These are phyloP conservation scores for Papilio polyxenes DNA, from an alignment of 1,140 invertebrate species.

Conservation along the genomic window DNA sequence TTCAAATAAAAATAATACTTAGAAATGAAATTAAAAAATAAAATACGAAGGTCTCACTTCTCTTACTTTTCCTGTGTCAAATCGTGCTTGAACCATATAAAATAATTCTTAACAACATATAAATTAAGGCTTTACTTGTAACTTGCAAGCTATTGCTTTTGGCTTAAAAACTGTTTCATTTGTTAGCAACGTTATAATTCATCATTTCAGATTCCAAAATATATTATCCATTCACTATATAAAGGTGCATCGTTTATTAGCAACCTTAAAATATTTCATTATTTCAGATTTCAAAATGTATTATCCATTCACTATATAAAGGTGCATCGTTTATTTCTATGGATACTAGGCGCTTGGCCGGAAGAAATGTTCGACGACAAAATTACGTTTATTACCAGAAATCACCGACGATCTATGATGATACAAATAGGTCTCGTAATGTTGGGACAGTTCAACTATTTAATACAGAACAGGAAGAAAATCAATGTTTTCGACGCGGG, in stretches of 20 bases:
- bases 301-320: conserved; percentile 18
- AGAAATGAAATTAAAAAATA: no score
- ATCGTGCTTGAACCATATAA: no score
- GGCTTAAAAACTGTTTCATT: no score
- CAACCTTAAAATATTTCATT: neutral
- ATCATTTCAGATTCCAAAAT: no score
- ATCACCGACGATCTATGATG: neutral
- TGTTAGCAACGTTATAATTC: no score
- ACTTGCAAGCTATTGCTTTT: no score
- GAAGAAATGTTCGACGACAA: conserved; percentile 31
- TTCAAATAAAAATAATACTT: no score
- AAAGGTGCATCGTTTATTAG: conserved; percentile 4
- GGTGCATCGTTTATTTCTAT: neutral
- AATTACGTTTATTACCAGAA: neutral
- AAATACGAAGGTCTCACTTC: no score
- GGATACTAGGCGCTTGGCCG: conserved; percentile 26
- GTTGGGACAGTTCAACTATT: conserved; percentile 18
- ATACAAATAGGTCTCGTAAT: neutral
- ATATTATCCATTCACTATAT: conserved; percentile 16
- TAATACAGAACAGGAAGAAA: neutral
- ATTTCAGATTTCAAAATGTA: conserved; percentile 7
- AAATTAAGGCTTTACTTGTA: no score
- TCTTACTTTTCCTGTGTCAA: no score
- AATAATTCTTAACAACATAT: no score
- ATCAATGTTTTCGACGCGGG: conserved; percentile 16